Percentiles rank a stretch among this genome's conserved stretches.
Evolutionary conservation across 2,888 invertebrate genomes (phyloP).

Genomic region (Drosophila antonietae): DNA sequence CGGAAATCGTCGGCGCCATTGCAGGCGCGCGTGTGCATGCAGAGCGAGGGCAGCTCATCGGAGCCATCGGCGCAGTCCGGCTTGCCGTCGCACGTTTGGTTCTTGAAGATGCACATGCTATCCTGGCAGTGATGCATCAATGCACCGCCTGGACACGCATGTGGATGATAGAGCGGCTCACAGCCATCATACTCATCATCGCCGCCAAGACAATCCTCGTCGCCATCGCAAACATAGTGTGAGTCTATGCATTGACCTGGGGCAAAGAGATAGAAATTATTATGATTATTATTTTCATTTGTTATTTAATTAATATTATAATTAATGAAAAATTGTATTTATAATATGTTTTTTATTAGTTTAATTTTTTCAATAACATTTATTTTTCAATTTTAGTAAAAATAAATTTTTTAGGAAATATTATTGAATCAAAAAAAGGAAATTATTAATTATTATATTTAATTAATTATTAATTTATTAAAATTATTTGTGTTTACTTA

Average conservation of each 20-base stretch:
- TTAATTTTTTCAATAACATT: no score
- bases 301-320: neutral
- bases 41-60: conserved; percentile 87
- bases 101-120: conserved; percentile 88
- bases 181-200: conserved; percentile 89
- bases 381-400: no score
- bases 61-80: conserved; percentile 89
- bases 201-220: conserved; percentile 90
- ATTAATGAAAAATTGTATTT: no score
- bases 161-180: conserved; percentile 70
- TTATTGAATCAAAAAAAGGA: no score
- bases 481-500: no score
- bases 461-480: no score
- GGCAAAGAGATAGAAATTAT: neutral
- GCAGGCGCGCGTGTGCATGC: conserved; percentile 85
- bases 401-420: neutral
- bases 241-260: conserved; percentile 86
- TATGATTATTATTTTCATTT: no score
- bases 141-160: conserved; percentile 83
- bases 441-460: no score
- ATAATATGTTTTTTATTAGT: no score
- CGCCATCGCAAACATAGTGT: conserved; percentile 89
- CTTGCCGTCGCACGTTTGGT: conserved; percentile 89
- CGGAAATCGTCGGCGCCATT: conserved; percentile 80
- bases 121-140: conserved; percentile 87